phyloP scores from a whole-genome alignment of 1,140 invertebrate species.

The Hyphantria cunea region DNA sequence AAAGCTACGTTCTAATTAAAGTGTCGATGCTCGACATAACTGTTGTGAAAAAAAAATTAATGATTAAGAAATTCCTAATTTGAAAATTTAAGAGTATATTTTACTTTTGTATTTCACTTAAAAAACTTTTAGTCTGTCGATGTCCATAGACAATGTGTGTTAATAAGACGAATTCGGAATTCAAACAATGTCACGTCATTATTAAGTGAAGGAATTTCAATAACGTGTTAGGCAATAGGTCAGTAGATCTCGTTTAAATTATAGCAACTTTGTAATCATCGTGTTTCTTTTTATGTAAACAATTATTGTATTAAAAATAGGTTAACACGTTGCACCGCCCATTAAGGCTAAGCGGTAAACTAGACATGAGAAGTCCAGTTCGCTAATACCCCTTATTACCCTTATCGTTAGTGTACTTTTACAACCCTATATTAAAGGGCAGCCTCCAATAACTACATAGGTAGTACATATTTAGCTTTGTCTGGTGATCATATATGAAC shows the following conservation, averaged over 20 bases:
- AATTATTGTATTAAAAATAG: not conserved
- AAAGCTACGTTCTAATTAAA: slow-evolving; percentile 61
- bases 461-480: slow-evolving; percentile 11
- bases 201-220: slow-evolving; percentile 8
- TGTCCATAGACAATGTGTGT: slow-evolving; percentile 5
- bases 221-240: slow-evolving; percentile 7
- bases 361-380: not conserved
- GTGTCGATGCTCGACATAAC: slow-evolving; percentile 50
- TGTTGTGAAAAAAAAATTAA: slow-evolving; percentile 50
- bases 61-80: slow-evolving; percentile 30
- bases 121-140: no score
- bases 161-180: slow-evolving; percentile 34
- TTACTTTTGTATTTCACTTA: no score
- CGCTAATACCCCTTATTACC: not conserved
- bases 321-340: not conserved
- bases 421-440: not conserved
- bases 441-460: slow-evolving; percentile 6
- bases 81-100: slow-evolving; percentile 24
- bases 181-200: slow-evolving; percentile 13
- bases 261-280: slow-evolving; percentile 3
- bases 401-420: slow-evolving; percentile 15
- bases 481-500: slow-evolving; percentile 19
- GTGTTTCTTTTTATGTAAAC: not conserved
- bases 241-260: not conserved
- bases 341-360: slow-evolving; percentile 1